These are phyloP conservation scores for Callopanchax toddi DNA, from an alignment of 2,113 vertebrate genomes.

Conservation along the genomic window DNA sequence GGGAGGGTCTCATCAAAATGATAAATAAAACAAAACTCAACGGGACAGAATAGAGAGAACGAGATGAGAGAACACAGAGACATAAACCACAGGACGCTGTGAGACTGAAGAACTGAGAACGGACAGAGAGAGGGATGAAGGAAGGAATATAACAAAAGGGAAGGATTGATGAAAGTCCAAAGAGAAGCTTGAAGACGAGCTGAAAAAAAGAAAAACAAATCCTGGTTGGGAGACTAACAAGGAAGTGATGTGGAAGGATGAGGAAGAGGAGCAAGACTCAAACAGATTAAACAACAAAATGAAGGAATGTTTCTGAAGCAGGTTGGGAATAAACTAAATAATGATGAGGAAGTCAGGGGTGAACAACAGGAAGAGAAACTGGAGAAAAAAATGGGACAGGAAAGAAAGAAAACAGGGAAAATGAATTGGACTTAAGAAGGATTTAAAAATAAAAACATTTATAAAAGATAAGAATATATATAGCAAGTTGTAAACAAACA, in stretches of 20 bases:
- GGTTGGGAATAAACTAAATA: background rate
- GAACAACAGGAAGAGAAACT: too few relatives aligned
- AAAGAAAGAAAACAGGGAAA: background rate
- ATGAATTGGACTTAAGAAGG: background rate
- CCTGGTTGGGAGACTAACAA: background rate
- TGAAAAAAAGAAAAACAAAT: conserved; percentile 5
- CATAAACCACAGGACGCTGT: conserved; percentile 35
- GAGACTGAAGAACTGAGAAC: conserved; percentile 40
- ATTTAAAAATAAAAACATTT: too few relatives aligned
- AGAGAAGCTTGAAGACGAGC: conserved; percentile 1
- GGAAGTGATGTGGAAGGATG: conserved; percentile 12
- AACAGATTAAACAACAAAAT: conserved; percentile 17
- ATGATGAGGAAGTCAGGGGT: background rate
- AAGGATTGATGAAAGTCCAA: conserved; percentile 31
- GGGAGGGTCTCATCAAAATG: conserved; percentile 69
- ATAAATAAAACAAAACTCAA: conserved; percentile 67
- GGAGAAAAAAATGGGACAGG: too few relatives aligned
- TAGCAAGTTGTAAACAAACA: background rate
- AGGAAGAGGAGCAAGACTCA: conserved; percentile 3
- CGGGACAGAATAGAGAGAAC: conserved; percentile 39
- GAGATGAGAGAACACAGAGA: conserved; percentile 38
- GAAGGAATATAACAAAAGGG: conserved; percentile 13
- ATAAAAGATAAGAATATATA: background rate
- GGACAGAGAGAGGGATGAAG: conserved; percentile 24
- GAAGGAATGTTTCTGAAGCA: too few relatives aligned